phyloP scores from a whole-genome alignment of 35 echinoderm and acorn worm species.

The Amphiura filiformis region DNA sequence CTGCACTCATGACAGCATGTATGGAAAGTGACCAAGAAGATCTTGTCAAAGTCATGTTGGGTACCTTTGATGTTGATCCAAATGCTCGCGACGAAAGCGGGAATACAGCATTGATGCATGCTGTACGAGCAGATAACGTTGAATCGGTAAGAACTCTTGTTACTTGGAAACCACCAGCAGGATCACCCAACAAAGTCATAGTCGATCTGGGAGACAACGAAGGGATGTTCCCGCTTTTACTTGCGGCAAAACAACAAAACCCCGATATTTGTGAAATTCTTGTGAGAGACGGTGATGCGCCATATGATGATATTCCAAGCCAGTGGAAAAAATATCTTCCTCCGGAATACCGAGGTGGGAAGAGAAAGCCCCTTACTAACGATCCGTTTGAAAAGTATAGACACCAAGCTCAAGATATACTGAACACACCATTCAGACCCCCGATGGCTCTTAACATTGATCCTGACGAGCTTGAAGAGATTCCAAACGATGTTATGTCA shows the following conservation, averaged over 20 bases:
- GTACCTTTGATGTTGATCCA: slow-evolving; percentile 36
- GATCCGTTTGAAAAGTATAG: background rate
- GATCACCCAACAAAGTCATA: slow-evolving; percentile 19
- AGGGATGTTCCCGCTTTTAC: slow-evolving; percentile 36
- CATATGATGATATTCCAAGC: slow-evolving; percentile 28
- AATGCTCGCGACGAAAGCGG: slow-evolving; percentile 75
- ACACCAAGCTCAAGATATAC: slow-evolving; percentile 18
- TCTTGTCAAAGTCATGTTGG: slow-evolving; percentile 53
- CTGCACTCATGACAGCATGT: slow-evolving; percentile 73
- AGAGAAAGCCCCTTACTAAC: background rate
- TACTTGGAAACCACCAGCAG: slow-evolving; percentile 14
- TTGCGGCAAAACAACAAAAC: slow-evolving; percentile 72
- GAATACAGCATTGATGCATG: slow-evolving; percentile 83
- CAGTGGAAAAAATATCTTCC: slow-evolving; percentile 48
- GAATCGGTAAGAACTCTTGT: slow-evolving; percentile 50
- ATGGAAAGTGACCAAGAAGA: slow-evolving; percentile 59
- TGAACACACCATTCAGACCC: slow-evolving; percentile 8
- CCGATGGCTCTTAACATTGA: background rate
- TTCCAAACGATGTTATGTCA: too few relatives aligned
- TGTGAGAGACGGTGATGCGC: slow-evolving; percentile 34
- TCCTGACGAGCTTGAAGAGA: background rate
- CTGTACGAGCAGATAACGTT: slow-evolving; percentile 70
- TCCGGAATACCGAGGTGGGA: slow-evolving; percentile 26
- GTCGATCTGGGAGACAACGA: slow-evolving; percentile 53
- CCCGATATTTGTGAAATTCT: slow-evolving; percentile 73